Percentiles rank a stretch among this genome's conserved stretches.
These are phyloP conservation scores for Eilema depressum DNA, from an alignment of 2,888 invertebrate genomes.

Conservation along the genomic window DNA sequence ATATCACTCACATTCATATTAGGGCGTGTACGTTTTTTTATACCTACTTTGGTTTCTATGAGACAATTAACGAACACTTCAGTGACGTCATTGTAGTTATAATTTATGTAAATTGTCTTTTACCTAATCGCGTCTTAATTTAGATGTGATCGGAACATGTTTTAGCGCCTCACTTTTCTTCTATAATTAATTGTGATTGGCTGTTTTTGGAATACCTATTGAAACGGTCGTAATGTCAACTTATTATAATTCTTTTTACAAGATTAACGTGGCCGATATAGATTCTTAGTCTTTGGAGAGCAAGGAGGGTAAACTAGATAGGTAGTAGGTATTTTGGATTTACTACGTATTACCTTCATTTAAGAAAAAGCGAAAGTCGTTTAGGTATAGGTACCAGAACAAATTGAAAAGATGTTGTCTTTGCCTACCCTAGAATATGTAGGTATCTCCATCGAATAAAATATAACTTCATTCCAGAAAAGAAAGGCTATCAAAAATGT, in stretches of 20 bases:
- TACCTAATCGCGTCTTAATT: slow-evolving; percentile 53
- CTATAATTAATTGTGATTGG: slow-evolving; percentile 35
- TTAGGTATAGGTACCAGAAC: too few relatives aligned
- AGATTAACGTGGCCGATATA: neutral
- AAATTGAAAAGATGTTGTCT: neutral
- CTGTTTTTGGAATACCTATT: neutral
- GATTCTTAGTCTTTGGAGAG: neutral
- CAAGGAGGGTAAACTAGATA: neutral
- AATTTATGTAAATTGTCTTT: slow-evolving; percentile 55
- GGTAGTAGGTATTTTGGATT: too few relatives aligned
- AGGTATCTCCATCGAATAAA: too few relatives aligned
- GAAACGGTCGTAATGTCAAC: slow-evolving; percentile 1
- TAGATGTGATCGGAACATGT: slow-evolving; percentile 48
- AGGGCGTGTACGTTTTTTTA: slow-evolving; percentile 33
- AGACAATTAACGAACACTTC: slow-evolving; percentile 41
- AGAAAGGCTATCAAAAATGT: neutral
- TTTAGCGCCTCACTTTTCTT: slow-evolving; percentile 41
- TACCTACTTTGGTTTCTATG: slow-evolving; percentile 31
- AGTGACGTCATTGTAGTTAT: slow-evolving; percentile 49
- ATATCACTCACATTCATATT: slow-evolving; percentile 42
- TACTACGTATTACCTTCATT: neutral
- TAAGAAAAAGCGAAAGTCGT: neutral
- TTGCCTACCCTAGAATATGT: neutral
- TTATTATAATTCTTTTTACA: neutral
- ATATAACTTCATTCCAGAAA: neutral